phyloP scores from a whole-genome alignment of 2,888 invertebrate genomes.

The Leptopterna dolabrata region DNA sequence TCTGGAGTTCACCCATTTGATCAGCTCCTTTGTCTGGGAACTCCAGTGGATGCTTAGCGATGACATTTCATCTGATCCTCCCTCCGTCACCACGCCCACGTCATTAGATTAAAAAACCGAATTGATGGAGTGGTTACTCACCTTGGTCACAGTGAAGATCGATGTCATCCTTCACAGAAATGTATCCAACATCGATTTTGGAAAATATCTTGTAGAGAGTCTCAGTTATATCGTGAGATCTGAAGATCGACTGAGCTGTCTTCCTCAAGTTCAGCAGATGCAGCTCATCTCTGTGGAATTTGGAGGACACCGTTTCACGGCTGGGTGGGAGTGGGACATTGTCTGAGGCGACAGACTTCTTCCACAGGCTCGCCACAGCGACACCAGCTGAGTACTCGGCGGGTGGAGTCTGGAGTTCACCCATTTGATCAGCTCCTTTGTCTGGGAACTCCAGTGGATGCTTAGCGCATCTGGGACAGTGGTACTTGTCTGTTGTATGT shows the following conservation, averaged over 20 bases:
- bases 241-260: slow-evolving; percentile 75
- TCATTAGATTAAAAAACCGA: too few relatives aligned
- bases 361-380: slow-evolving; percentile 73
- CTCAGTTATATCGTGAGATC: slow-evolving; percentile 72
- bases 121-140: slow-evolving; percentile 62
- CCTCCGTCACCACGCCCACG: too few relatives aligned
- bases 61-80: too few relatives aligned
- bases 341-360: slow-evolving; percentile 66
- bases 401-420: slow-evolving; percentile 80
- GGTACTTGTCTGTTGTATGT: too few relatives aligned
- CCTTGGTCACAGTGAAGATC: slow-evolving; percentile 86
- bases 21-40: slow-evolving; percentile 77
- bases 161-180: slow-evolving; percentile 80
- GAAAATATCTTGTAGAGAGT: slow-evolving; percentile 77
- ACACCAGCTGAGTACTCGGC: slow-evolving; percentile 68
- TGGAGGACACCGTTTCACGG: slow-evolving; percentile 41
- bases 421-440: slow-evolving; percentile 80
- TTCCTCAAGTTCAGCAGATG: slow-evolving; percentile 76
- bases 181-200: slow-evolving; percentile 80
- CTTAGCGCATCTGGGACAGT: slow-evolving; percentile 37
- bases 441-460: slow-evolving; percentile 70
- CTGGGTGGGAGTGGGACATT: slow-evolving; percentile 48
- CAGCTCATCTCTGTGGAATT: slow-evolving; percentile 71
- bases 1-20: slow-evolving; percentile 82
- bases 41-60: slow-evolving; percentile 58